Evolutionary conservation across 2,888 invertebrate species (phyloP), one percentile per base, ranked within the genome.

Genomic region (Euproctis similis): DNA sequence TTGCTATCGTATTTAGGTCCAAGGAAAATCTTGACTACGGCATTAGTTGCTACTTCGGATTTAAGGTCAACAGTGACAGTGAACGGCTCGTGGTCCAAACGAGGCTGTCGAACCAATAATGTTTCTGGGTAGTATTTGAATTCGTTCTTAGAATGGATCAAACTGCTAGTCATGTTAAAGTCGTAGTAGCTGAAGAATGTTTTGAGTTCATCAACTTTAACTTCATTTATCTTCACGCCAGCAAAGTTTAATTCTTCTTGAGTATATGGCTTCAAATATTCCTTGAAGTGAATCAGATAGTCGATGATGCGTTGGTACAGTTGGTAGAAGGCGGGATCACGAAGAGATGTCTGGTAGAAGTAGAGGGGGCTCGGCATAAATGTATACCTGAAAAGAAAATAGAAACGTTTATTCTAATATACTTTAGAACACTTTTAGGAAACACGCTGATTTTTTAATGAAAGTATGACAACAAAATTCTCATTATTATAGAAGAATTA

Each of bases 241-340:
- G 85, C 78, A 58, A 84, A 90, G 28, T 65, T 56, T 8, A 90
- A 75, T 46, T 87, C 81, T 8, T 87, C 77, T 31, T 84, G 63
- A 27, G 77, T 82, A 77, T 92, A 90, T 0, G 87, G 82, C 4
- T 78, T 64, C 26, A 89, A 59, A 51, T 81, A 80, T 40, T 82
- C 59, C 59, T 89, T 89, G 84, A 87, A 90, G 38, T 87, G 86
- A 52, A 84, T 68, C 65, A 88, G 86, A 53, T 82, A 86, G 28
- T 81, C 65, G 31, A 87, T 44, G 51, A 90, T 80, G 47, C 86
- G 87, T 66, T 88, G 87, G 72, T 88, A 89, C 28, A 91, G 67
- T 39, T 88, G 87, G 67, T 88, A 92, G 87, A 90, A 91, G 20
- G 88, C 86, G n/a, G 92, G 92, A 63, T 92, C 92, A 41, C 91